Evolutionary conservation across 2,888 invertebrate genomes (phyloP).

Genomic region (Phytoseiulus persimilis): DNA sequence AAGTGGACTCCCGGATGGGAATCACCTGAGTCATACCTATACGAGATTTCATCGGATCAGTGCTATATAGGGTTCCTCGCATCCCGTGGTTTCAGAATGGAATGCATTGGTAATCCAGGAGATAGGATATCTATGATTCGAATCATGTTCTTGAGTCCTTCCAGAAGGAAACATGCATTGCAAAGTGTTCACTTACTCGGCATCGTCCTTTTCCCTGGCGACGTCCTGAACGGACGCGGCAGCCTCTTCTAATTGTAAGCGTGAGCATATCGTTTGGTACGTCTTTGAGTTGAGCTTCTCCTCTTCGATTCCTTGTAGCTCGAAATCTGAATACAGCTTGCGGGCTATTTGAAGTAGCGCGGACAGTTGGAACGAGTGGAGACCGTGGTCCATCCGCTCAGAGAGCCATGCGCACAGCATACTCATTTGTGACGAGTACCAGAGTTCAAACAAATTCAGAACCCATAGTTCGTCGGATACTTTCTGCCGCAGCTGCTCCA

Average conservation of each 20-base stretch:
- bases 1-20: too few species aligned
- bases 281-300: constrained; percentile 90
- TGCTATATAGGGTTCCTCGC: too few species aligned
- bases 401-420: constrained; percentile 87
- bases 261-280: constrained; percentile 80
- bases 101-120: too few species aligned
- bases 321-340: constrained; percentile 99
- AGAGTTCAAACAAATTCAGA: constrained; percentile 70
- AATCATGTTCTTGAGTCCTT: too few species aligned
- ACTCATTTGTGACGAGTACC: constrained; percentile 90
- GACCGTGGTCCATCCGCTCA: constrained; percentile 79
- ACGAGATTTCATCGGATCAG: too few species aligned
- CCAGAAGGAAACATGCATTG: too few species aligned
- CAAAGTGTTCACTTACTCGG: constrained; percentile 45
- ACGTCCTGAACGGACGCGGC: constrained; percentile 58
- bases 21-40: too few species aligned
- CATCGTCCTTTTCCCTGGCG: constrained; percentile 46
- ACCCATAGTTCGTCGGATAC: constrained; percentile 79
- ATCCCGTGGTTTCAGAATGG: too few species aligned
- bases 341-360: constrained; percentile 89
- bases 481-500: constrained; percentile 95
- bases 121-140: too few species aligned
- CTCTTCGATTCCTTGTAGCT: constrained; percentile 95
- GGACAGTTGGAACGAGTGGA: constrained; percentile 94
- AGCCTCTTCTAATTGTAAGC: constrained; percentile 94